Evolutionary conservation across 2,888 invertebrate species (phyloP).

Genomic region (Hemithea aestivaria): DNA sequence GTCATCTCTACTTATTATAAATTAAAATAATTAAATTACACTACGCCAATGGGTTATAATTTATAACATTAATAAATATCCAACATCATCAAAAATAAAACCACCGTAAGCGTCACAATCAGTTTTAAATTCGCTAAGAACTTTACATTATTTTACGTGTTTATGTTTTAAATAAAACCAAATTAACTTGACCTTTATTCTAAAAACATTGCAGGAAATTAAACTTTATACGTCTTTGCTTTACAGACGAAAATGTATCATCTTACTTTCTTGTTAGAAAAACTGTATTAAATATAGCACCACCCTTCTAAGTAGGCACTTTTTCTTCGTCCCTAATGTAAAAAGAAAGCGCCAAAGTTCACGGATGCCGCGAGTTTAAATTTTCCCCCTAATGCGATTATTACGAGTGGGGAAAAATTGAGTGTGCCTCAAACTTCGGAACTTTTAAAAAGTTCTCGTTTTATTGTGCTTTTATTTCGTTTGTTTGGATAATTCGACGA

Average conservation of each 20-base stretch:
- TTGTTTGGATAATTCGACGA: slow-evolving; percentile 12
- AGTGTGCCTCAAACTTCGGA: slow-evolving; percentile 22
- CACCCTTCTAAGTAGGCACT: slow-evolving; percentile 74
- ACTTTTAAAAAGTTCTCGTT: slow-evolving; percentile 26
- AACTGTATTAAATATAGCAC: slow-evolving; percentile 68
- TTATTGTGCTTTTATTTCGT: slow-evolving; percentile 25
- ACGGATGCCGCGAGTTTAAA: slow-evolving; percentile 62
- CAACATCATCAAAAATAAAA: too few relatives aligned
- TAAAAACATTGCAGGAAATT: slow-evolving; percentile 1
- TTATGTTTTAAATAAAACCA: slow-evolving; percentile 53
- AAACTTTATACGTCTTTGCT: accelerated
- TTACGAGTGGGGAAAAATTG: slow-evolving; percentile 68
- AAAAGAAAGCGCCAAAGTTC: slow-evolving; percentile 74
- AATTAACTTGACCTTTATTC: slow-evolving; percentile 16
- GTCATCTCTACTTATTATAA: too few relatives aligned
- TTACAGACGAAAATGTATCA: slow-evolving; percentile 11
- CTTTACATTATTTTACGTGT: slow-evolving; percentile 45
- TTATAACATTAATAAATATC: too few relatives aligned
- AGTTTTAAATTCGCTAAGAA: slow-evolving; percentile 67
- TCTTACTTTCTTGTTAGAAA: slow-evolving; percentile 14
- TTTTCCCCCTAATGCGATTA: slow-evolving; percentile 74
- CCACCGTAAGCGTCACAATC: slow-evolving; percentile 36
- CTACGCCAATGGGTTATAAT: too few relatives aligned
- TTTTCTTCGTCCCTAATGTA: slow-evolving; percentile 71
- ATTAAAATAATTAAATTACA: too few relatives aligned